A percentile compares a stretch with the other conserved stretches of the same genome.
These are phyloP conservation scores for Zygothrica quintamaculata DNA, from an alignment of 2,888 invertebrate species.

Conservation along the genomic window DNA sequence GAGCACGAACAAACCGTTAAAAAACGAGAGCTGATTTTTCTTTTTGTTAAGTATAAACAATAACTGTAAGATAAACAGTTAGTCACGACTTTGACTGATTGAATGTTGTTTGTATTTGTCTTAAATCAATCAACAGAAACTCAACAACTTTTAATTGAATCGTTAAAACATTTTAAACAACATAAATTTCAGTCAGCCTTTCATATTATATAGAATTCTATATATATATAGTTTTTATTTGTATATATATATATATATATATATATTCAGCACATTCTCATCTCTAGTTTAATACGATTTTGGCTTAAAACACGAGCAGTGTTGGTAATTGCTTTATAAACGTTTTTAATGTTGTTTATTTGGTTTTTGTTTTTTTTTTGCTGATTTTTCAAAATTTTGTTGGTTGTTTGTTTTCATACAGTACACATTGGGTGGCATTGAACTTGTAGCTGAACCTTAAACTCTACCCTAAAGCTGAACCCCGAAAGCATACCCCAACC, in stretches of 20 bases:
- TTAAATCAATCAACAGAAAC: too few species aligned
- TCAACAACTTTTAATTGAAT: too few species aligned
- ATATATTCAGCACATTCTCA: slow-evolving; percentile 11
- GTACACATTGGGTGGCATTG: slow-evolving; percentile 72
- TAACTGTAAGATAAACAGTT: too few species aligned
- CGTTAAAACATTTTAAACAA: too few species aligned
- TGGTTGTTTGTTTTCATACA: slow-evolving; percentile 71
- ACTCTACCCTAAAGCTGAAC: slow-evolving; percentile 6
- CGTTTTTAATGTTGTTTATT: slow-evolving; percentile 49
- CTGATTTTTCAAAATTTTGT: slow-evolving; percentile 58
- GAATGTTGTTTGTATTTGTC: too few species aligned
- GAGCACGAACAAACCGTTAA: background rate
- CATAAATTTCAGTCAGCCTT: too few species aligned
- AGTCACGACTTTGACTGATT: too few species aligned
- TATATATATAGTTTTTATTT: background rate
- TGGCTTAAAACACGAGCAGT: slow-evolving; percentile 67
- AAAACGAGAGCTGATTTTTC: background rate
- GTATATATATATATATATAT: background rate
- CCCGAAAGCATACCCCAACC: slow-evolving; percentile 18
- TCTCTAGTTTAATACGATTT: slow-evolving; percentile 38
- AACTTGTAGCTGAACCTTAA: slow-evolving; percentile 37
- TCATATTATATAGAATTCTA: too few species aligned
- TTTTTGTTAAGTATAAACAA: background rate
- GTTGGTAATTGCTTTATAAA: slow-evolving; percentile 75
- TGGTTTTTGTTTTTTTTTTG: slow-evolving; percentile 21